Evolutionary conservation across 1,140 invertebrate genomes (phyloP), one percentile per base, ranked within the genome.

Genomic region (Drosophila ercepeae): DNA sequence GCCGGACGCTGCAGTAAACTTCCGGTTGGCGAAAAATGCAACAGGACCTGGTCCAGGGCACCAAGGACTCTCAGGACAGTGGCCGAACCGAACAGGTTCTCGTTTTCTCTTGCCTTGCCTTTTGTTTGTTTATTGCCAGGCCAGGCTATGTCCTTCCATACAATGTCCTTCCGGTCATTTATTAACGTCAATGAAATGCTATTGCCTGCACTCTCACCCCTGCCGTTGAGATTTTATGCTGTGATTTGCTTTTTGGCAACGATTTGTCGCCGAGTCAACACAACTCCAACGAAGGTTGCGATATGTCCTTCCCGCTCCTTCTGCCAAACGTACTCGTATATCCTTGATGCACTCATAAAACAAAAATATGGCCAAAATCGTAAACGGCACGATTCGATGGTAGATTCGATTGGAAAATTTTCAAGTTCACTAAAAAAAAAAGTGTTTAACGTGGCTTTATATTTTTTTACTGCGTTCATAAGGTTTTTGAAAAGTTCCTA

Each of bases 111-210:
- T 53, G 58, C 63, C 65, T 74, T 21, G 21, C 21, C 21, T 4
- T 21, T 86, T 75, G 81, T 88, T 88, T 82, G 82, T 86, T 86
- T 86, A 88, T 82, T 78, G 82, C 83, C 74, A 82, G 70, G 77
- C 82, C 82, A 84, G 69, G 68, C 82, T 73, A 83, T 68, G 63
- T 21, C 21, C 21, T 21, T 21, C 83, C 78, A 82, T 89, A 78
- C 83, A 88, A 88, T 88, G 82, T 89, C 74, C 82, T 88, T 88
- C 83, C 83, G 82, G 82, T 83, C 82, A 82, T 88, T 88, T 88
- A 88, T 88, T 88, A 88, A 89, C 78, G 83, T 88, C 82, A 89
- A 72, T 88, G 82, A 71, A 88, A 88, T 67, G 77, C 60, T 53
- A 67, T 65, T 67, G 77, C 79, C 67, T 68, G 61, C 58, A 27